Percentiles rank a stretch among this genome's conserved stretches.
Evolutionary conservation across 2,888 invertebrate species (phyloP).

Genomic region (Parasteatoda lunata): DNA sequence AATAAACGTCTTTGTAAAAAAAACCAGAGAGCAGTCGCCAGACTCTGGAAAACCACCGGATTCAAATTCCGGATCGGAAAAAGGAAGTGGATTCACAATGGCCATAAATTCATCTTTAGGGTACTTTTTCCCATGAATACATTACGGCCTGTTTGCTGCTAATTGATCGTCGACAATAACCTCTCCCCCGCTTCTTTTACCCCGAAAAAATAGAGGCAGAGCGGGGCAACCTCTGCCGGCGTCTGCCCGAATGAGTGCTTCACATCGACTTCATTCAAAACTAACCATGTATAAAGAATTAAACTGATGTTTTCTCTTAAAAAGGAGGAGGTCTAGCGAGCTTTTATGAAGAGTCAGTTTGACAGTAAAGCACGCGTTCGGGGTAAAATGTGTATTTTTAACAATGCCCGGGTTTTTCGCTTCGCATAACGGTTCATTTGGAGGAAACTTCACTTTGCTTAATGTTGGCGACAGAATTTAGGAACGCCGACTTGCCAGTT

Average conservation of each 20-base stretch:
- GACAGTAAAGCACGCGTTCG: background rate
- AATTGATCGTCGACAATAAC: conserved; percentile 63
- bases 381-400: no score
- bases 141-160: conserved; percentile 61
- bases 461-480: no score
- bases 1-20: no score
- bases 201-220: conserved; percentile 4
- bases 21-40: no score
- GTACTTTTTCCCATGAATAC: conserved; percentile 42
- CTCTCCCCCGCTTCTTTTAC: conserved; percentile 2
- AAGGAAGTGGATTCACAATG: conserved; percentile 44
- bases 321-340: conserved; percentile 1
- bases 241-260: conserved; percentile 25
- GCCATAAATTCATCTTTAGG: conserved; percentile 46
- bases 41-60: no score
- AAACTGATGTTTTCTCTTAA: conserved; percentile 55
- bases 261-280: conserved; percentile 34
- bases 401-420: no score
- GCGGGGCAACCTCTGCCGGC: conserved; percentile 31
- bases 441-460: no score
- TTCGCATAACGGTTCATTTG: no score
- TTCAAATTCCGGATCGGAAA: conserved; percentile 32
- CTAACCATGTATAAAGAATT: conserved; percentile 60
- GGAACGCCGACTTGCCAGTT: no score
- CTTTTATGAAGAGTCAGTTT: background rate